These are phyloP conservation scores for Cephus cinctus DNA, from an alignment of 1,140 invertebrate genomes.

Conservation along the genomic window DNA sequence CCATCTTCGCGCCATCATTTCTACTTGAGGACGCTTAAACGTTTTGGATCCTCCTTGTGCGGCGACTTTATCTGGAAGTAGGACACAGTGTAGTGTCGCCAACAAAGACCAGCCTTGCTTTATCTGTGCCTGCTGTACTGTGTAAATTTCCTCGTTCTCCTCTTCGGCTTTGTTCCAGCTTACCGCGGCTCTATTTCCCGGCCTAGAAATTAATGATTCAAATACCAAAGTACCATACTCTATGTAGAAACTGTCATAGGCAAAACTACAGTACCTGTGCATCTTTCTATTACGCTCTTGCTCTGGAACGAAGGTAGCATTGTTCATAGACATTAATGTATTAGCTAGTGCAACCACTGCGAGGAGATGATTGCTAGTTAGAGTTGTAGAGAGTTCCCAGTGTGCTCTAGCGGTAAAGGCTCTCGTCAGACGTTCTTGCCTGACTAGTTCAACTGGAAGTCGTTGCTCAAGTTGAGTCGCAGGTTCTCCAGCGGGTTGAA, in stretches of 20 bases:
- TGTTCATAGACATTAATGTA: constrained; percentile 98
- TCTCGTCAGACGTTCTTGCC: constrained; percentile 74
- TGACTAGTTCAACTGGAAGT: constrained; percentile 72
- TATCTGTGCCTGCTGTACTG: constrained; percentile 85
- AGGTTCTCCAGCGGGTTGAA: constrained; percentile 52
- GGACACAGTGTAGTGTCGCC: constrained; percentile 93
- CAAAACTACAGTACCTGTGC: constrained; percentile 57
- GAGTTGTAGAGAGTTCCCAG: constrained; percentile 92
- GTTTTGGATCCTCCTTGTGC: constrained; percentile 69
- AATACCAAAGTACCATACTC: neutral
- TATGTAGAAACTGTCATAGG: neutral
- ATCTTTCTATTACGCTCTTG: constrained; percentile 77
- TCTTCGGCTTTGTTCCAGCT: constrained; percentile 72
- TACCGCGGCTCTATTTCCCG: constrained; percentile 48
- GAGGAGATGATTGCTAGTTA: constrained; percentile 94
- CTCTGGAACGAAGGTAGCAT: constrained; percentile 87
- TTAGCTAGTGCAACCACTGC: constrained; percentile 93
- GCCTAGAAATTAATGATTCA: constrained; percentile 22
- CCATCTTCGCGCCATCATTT: constrained; percentile 96
- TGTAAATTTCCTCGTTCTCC: constrained; percentile 77
- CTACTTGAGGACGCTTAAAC: constrained; percentile 92
- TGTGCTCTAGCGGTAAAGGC: constrained; percentile 85
- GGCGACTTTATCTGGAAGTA: constrained; percentile 87
- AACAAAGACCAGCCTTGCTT: constrained; percentile 96
- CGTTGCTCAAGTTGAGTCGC: constrained; percentile 59